Conservation (phyloP, 2,113 vertebrate species). For the Zosterops hypoxanthus region DNA sequence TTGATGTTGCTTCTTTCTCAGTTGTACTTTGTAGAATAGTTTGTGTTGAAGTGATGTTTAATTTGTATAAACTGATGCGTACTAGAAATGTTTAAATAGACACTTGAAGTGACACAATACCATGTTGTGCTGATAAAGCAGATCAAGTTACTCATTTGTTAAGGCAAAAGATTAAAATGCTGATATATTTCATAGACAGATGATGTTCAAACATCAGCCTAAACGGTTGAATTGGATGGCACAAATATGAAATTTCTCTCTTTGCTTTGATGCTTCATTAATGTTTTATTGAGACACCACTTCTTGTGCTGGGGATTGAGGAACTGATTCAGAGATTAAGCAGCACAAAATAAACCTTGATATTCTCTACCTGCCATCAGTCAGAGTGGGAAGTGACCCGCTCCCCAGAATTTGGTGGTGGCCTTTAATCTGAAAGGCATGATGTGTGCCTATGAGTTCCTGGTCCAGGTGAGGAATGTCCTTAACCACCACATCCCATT, state of each 20-base stretch:
- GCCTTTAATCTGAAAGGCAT: not conserved
- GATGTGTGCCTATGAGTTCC: not conserved
- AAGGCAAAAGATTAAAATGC: not conserved
- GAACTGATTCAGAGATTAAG: not conserved
- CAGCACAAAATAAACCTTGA: not conserved
- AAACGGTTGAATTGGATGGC: not conserved
- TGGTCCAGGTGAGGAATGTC: not conserved
- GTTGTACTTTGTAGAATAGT: not conserved
- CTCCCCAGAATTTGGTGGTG: not conserved
- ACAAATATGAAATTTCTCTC: not conserved
- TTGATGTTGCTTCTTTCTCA: not conserved
- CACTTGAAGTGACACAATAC: not conserved
- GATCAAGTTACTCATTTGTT: not conserved
- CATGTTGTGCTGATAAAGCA: not conserved
- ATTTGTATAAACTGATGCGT: not conserved
- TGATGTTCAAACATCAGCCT: accelerated
- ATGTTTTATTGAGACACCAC: not conserved
- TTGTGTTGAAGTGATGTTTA: not conserved
- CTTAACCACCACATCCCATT: not conserved
- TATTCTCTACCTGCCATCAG: not conserved
- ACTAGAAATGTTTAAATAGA: not conserved
- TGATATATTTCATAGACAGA: not conserved
- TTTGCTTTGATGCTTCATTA: not conserved
- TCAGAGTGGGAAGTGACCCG: not conserved
- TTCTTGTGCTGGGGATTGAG: not conserved